These are phyloP conservation scores for Scomber japonicus DNA, from an alignment of 2,113 vertebrate species.

Conservation along the genomic window DNA sequence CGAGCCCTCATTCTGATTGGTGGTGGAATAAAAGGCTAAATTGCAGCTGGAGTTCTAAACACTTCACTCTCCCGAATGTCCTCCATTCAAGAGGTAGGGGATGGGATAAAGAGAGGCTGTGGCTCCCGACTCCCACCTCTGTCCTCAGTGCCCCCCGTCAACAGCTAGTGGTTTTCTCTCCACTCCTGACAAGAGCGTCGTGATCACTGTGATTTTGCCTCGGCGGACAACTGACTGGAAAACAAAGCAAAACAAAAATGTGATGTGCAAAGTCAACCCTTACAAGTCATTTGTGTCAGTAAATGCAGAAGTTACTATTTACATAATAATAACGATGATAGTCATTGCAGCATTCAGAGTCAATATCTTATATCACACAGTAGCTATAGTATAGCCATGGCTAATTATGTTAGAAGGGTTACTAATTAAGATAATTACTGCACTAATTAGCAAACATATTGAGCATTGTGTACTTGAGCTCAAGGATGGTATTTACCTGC, in stretches of 20 bases:
- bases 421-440: no score
- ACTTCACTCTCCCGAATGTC: constrained; percentile 34
- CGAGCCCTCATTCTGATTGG: constrained; percentile 12
- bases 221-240: not conserved
- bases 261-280: not conserved
- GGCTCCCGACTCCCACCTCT: constrained; percentile 17
- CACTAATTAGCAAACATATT: no score
- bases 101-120: constrained; percentile 3
- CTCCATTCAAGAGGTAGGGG: constrained; percentile 31
- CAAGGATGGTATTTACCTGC: no score
- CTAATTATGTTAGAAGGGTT: no score
- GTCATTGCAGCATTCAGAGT: no score
- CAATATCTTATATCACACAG: no score
- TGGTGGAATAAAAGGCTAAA: constrained; percentile 32
- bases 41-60: constrained; percentile 12
- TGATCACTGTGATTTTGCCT: constrained; percentile 54
- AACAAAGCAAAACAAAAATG: constrained; percentile 6
- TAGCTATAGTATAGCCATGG: no score
- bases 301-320: no score
- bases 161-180: constrained; percentile 52
- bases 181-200: constrained; percentile 36
- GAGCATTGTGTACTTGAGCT: no score
- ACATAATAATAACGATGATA: no score
- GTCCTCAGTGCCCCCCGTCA: not conserved
- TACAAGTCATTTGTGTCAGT: not conserved